Base-by-base conservation (phyloP, 2,113 vertebrate genomes). In the Nothocercus julius region DNA sequence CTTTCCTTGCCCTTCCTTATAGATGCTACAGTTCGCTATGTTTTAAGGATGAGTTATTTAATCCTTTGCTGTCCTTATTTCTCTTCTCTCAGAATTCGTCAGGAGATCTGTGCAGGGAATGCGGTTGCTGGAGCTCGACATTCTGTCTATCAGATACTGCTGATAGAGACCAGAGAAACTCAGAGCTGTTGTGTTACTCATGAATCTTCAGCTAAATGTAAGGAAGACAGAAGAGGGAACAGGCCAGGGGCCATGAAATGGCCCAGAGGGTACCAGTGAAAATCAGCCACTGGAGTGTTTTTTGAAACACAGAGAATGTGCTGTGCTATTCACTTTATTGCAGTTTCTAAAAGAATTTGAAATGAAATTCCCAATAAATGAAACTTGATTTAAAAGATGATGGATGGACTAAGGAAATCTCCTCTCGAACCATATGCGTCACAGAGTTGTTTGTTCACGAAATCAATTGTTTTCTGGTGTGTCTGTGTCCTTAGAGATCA, bases 201-300 rank as follows among this genome's bases (percentile, higher is more conserved):
- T 14, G 27, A 3, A 20, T 49, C 19, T 54, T 68, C 14, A 70
- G 12, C 20, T 3, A 64, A n/a, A 32, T 28, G 34, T 5, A 13
- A 30, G 30, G 47, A 64, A 0, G 5, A 19, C 22, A 38, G 22
- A 51, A 66, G 64, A 54, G 3, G 2, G 40, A 47, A n/a, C 11
- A 68, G 19, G 6, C 3, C 7, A 59, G 7, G 13, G 8, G 2
- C 68, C 5, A 30, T 69, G 1, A 92, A 74, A 64, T 25, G 5
- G 2, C 5, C 7, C 1, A 15, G 13, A 44, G 4, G 0, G 40
- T 22, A 4, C 1, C 73, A 53, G 12, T 12, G 19, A 68, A 68
- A 47, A 59, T 80, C 6, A 63, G 7, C 4, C 19, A 34, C 6
- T 54, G 27, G 22, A 77, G 34, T 21, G 7, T 72, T 5, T 73